phyloP scores from a whole-genome alignment of 2,888 invertebrate genomes.

The Eulithis prunata region DNA sequence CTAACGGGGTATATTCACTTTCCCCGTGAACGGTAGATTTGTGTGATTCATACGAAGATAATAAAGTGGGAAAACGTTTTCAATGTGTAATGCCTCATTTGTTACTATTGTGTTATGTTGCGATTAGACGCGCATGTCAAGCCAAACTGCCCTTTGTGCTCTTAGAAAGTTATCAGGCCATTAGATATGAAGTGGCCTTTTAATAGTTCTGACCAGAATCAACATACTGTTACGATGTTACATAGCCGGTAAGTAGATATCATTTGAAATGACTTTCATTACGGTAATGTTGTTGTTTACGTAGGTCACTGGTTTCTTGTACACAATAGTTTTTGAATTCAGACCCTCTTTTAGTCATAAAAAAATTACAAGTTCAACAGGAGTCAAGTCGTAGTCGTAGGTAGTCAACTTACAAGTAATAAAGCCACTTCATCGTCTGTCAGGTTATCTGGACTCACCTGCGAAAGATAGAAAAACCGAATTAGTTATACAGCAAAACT shows the following conservation, averaged over 20 bases:
- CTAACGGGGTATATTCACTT: slow-evolving; percentile 68
- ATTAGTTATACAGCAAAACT: slow-evolving; percentile 6
- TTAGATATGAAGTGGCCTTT: slow-evolving; percentile 42
- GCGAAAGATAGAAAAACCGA: slow-evolving; percentile 49
- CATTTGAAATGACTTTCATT: slow-evolving; percentile 28
- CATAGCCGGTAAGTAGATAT: slow-evolving; percentile 26
- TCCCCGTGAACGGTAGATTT: slow-evolving; percentile 70
- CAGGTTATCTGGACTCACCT: slow-evolving; percentile 70
- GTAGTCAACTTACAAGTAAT: slow-evolving; percentile 51
- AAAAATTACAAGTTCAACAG: background rate
- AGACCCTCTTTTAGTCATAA: too few relatives aligned
- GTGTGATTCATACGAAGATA: slow-evolving; percentile 65
- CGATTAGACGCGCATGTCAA: slow-evolving; percentile 37
- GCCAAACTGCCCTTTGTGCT: slow-evolving; percentile 41
- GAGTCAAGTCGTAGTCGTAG: background rate
- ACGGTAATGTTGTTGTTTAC: slow-evolving; percentile 27
- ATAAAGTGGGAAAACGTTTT: slow-evolving; percentile 61
- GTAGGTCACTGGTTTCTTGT: background rate
- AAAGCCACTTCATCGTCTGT: slow-evolving; percentile 49
- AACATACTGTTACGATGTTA: slow-evolving; percentile 5
- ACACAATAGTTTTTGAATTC: background rate
- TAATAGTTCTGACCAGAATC: slow-evolving; percentile 44
- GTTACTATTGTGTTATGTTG: slow-evolving; percentile 40
- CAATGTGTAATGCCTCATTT: slow-evolving; percentile 59
- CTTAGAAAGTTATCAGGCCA: slow-evolving; percentile 52